A percentile compares a stretch with the other conserved stretches of the same genome.
Conservation (phyloP, 2,797 vertebrate genomes). For the Typhlichthys eigenmanni region DNA sequence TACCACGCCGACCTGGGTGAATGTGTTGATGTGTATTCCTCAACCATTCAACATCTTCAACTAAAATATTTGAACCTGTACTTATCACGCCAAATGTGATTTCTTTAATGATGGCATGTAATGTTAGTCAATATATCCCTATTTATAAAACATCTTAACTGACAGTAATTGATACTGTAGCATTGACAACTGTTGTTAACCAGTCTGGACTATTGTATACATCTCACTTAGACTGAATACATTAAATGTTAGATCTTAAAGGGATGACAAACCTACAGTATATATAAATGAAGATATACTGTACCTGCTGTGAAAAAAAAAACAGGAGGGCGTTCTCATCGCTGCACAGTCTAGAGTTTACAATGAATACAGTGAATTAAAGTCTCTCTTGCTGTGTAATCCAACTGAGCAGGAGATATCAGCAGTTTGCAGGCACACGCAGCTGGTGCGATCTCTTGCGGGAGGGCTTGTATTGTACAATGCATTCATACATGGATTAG, state of each 20-base stretch:
- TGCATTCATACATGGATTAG: constrained; percentile 58
- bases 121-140: not conserved
- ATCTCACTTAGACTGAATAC: not conserved
- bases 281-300: constrained; percentile 34
- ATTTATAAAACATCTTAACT: not conserved
- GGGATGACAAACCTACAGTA: not conserved
- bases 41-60: too few relatives aligned
- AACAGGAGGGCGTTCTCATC: constrained; percentile 35
- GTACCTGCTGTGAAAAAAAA: constrained; percentile 32
- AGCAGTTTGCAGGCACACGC: constrained; percentile 40
- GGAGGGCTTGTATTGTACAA: constrained; percentile 37
- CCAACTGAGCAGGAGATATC: constrained; percentile 42
- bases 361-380: constrained; percentile 4
- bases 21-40: too few relatives aligned
- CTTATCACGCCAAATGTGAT: not conserved
- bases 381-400: constrained; percentile 35
- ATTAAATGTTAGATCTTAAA: not conserved
- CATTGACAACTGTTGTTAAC: not conserved
- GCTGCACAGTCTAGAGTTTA: constrained; percentile 28
- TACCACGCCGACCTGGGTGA: too few relatives aligned
- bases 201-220: too few relatives aligned
- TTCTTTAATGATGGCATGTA: not conserved
- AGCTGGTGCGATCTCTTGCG: constrained; percentile 43
- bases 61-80: too few relatives aligned
- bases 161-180: not conserved